Conservation (phyloP, 2,797 vertebrate species). For the Heliangelus exortis region DNA sequence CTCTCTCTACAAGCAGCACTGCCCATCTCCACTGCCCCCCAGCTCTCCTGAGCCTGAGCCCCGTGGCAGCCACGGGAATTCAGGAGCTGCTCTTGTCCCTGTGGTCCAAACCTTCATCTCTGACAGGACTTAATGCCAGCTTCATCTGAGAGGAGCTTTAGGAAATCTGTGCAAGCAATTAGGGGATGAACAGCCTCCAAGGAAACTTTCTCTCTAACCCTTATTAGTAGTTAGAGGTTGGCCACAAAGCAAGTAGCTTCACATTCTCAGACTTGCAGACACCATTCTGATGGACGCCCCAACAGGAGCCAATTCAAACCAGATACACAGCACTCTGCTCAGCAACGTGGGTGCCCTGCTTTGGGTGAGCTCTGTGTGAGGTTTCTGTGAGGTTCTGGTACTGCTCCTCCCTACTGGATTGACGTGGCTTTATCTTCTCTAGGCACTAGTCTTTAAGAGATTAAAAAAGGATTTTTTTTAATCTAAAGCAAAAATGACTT, state of each 20-base stretch:
- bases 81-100: background rate
- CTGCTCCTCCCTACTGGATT: background rate
- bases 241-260: constrained; percentile 56
- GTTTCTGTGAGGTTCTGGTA: background rate
- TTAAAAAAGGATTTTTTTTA: background rate
- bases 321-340: background rate
- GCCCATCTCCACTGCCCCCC: background rate
- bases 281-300: constrained; percentile 35
- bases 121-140: background rate
- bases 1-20: background rate
- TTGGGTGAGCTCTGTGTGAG: constrained; percentile 10
- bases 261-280: constrained; percentile 69
- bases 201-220: constrained; percentile 60
- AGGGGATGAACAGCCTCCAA: constrained; percentile 46
- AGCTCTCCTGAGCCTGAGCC: background rate
- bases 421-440: constrained; percentile 27
- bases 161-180: constrained; percentile 55
- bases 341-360: background rate
- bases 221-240: constrained; percentile 66
- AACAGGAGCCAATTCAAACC: constrained; percentile 44
- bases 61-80: background rate
- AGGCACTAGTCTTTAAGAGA: background rate
- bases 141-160: constrained; percentile 42
- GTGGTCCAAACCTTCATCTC: background rate
- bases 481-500: constrained; percentile 34